These are phyloP conservation scores for Eupithecia dodoneata DNA, from an alignment of 2,888 invertebrate genomes.

Conservation along the genomic window DNA sequence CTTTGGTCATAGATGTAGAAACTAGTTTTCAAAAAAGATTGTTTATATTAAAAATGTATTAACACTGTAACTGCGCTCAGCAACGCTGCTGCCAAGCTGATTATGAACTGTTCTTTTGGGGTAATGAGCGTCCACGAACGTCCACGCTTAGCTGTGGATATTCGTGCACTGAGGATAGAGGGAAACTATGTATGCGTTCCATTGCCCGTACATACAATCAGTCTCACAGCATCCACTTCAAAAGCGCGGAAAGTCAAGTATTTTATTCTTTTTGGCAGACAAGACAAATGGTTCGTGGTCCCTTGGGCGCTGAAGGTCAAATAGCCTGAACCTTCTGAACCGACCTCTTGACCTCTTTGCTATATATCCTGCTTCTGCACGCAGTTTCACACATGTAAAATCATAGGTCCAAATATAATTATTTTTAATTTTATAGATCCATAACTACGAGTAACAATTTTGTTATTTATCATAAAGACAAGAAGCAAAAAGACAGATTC, in stretches of 20 bases:
- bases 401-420: no score
- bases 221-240: background rate
- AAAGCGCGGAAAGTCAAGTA: conserved; percentile 26
- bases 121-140: no score
- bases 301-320: conserved; percentile 31
- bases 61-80: background rate
- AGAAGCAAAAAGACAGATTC: background rate
- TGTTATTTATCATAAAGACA: background rate
- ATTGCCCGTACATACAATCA: background rate
- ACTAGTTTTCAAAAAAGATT: no score
- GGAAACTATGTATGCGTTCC: background rate
- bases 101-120: no score
- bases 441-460: background rate
- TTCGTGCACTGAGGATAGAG: no score
- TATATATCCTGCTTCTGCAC: background rate
- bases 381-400: background rate
- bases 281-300: conserved; percentile 31
- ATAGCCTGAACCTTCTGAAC: conserved; percentile 15
- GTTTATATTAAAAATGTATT: background rate
- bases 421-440: background rate
- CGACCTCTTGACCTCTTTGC: background rate
- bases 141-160: no score
- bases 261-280: conserved; percentile 24
- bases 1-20: no score
- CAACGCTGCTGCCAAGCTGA: no score